Evolutionary conservation across 2,888 invertebrate species (phyloP), one percentile per base, ranked within the genome.

Genomic region (Alloplasta piceator): DNA sequence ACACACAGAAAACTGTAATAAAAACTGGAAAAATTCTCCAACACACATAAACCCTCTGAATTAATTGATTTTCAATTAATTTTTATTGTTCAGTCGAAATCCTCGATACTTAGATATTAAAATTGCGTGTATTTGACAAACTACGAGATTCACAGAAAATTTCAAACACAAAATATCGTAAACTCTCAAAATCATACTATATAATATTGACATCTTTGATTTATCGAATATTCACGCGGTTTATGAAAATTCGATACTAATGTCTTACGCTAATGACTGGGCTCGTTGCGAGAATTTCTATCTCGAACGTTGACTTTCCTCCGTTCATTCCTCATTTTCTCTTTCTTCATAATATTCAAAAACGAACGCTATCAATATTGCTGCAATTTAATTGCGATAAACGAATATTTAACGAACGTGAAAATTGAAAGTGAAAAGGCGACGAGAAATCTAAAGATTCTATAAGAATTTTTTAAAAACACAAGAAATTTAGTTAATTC

Each of bases 251-350:
- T 81, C 56, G 14, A 26, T 64, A 72, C 39, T 16, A 10, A 61
- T n/a, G 14, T 52, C 73, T 74, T 74, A 81, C 5, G 39, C 73
- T 78, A 78, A 70, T 81, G 81, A 81, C 81, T 81, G 26, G 81
- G 75, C 46, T 9, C 55, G 64, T 68, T 74, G 52, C 70, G 68
- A 58, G 74, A 68, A 36, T 60, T 46, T 66, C 46, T 7, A 64
- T 58, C 73, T 60, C 74, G 66, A 78, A 61, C 71, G 55, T 58
- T 26, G 26, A 26, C 26, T 78, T 26, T 55, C 7, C 14, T 38
- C n/a, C n/a, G n/a, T n/a, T n/a, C n/a, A n/a, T n/a, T n/a, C 36
- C 43, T 68, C 16, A 68, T 7, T 50, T 9, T 64, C 52, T 52
- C 12, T 26, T 16, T 67, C 60, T 58, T 36, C 12, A 16, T 38